Evolutionary conservation across 2,888 invertebrate genomes (phyloP).

Genomic region (Podotricha telesiphe): DNA sequence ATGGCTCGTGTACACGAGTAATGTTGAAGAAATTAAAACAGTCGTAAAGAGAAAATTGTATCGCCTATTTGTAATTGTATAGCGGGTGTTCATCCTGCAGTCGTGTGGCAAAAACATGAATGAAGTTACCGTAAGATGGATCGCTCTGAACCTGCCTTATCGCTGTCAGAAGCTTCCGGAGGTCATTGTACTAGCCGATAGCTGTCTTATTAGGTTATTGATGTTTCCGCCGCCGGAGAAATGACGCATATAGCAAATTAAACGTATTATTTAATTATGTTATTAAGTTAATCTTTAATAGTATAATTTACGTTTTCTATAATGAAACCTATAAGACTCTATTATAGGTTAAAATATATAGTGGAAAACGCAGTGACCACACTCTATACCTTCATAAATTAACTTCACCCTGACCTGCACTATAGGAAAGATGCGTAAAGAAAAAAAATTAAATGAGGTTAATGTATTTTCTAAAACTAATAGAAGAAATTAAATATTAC

Average conservation of each 20-base stretch:
- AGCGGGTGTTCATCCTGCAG: slow-evolving; percentile 52
- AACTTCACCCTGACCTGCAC: too few species aligned
- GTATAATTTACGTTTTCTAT: too few species aligned
- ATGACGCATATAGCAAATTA: slow-evolving; percentile 27
- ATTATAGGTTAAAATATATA: too few species aligned
- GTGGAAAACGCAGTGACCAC: too few species aligned
- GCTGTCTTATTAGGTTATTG: slow-evolving; percentile 42
- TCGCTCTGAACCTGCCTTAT: slow-evolving; percentile 52
- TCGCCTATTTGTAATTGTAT: slow-evolving; percentile 49
- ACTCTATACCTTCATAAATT: too few species aligned
- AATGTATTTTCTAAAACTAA: too few species aligned
- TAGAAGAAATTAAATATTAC: too few species aligned
- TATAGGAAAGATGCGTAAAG: too few species aligned
- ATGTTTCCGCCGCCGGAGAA: slow-evolving; percentile 35
- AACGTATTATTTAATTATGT: not conserved
- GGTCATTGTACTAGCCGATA: slow-evolving; percentile 45
- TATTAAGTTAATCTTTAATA: too few species aligned
- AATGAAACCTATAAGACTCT: too few species aligned
- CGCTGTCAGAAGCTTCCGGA: slow-evolving; percentile 60
- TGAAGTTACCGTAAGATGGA: slow-evolving; percentile 55
- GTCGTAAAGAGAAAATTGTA: slow-evolving; percentile 41
- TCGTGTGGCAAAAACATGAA: slow-evolving; percentile 52
- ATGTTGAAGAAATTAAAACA: slow-evolving; percentile 23
- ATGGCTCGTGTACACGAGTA: slow-evolving; percentile 4
- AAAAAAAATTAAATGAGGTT: too few species aligned